A percentile compares a stretch with the other conserved stretches of the same genome.
Conservation (phyloP, 2,888 invertebrate genomes). For the Carabus problematicus region DNA sequence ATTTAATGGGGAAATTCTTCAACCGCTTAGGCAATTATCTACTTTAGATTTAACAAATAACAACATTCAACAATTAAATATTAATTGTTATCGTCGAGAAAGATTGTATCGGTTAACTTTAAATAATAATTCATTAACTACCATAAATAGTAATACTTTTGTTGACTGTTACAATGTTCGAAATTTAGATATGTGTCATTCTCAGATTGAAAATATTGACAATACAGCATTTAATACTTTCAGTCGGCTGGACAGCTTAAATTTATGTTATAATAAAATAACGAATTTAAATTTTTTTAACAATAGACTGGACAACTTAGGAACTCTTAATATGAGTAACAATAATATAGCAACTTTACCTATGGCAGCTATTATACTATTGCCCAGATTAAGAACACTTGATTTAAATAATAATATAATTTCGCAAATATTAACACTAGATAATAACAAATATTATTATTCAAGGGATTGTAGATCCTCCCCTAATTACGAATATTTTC, state of each 20-base stretch:
- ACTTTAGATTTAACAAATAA: conserved; percentile 2
- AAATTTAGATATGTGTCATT: background rate
- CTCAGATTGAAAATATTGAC: background rate
- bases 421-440: background rate
- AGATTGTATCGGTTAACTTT: background rate
- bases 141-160: background rate
- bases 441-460: too few relatives aligned
- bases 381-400: background rate
- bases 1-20: background rate
- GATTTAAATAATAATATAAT: background rate
- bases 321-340: background rate
- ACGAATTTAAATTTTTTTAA: background rate
- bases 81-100: background rate
- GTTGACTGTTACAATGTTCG: background rate
- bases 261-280: background rate
- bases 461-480: conserved; percentile 13
- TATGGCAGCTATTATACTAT: background rate
- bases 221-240: background rate
- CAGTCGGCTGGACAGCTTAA: background rate
- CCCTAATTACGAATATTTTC: background rate
- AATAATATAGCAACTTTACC: background rate
- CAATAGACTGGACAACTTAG: background rate
- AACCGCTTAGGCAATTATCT: background rate
- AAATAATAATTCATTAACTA: background rate
- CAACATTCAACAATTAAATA: conserved; percentile 6